Evolutionary conservation across 2,888 invertebrate genomes (phyloP).

Genomic region (Euzetes globulus): DNA sequence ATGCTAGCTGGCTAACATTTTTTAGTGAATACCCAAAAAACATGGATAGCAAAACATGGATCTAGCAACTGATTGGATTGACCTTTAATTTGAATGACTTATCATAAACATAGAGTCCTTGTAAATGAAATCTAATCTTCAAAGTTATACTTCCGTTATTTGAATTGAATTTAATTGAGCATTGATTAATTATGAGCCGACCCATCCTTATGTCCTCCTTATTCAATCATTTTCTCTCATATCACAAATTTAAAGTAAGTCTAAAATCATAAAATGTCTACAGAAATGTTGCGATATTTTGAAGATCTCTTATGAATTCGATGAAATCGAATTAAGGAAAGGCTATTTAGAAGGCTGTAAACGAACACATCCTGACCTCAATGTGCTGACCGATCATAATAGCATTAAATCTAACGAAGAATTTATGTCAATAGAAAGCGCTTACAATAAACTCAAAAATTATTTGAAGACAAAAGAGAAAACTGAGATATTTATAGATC

Average conservation of each 20-base stretch:
- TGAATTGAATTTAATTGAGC: no score
- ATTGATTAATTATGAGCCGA: no score
- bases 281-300: constrained; percentile 63
- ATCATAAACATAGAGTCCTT: no score
- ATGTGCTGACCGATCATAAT: constrained; percentile 43
- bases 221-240: no score
- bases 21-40: no score
- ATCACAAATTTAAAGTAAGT: background rate
- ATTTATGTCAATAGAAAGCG: constrained; percentile 63
- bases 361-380: constrained; percentile 75
- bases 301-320: constrained; percentile 60
- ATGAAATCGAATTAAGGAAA: constrained; percentile 62
- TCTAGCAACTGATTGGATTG: no score
- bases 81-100: no score
- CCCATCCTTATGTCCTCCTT: no score
- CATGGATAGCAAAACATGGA: no score
- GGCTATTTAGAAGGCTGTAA: constrained; percentile 70
- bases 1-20: no score
- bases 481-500: background rate
- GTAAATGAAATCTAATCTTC: no score
- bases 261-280: background rate
- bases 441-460: constrained; percentile 63
- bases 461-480: constrained; percentile 55
- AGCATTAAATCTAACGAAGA: constrained; percentile 56
- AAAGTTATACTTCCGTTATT: no score